A percentile compares a stretch with the other conserved stretches of the same genome.
Conservation (phyloP, 2,113 vertebrate species). For the Lichenostomus cassidix region DNA sequence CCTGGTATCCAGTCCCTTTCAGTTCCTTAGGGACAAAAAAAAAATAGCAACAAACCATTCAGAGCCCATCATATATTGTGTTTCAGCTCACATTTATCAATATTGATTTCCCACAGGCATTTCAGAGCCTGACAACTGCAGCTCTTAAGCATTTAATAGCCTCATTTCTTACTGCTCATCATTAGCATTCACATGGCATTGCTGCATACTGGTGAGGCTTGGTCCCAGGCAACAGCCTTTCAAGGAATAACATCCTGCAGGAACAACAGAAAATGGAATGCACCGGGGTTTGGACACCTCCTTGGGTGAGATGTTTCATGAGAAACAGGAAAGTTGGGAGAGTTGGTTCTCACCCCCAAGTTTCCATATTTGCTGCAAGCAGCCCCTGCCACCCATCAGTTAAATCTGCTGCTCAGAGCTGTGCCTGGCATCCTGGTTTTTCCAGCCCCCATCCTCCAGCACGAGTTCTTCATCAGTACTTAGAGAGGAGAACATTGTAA, state of each 20-base stretch:
- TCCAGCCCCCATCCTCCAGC: not conserved
- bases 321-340: not conserved
- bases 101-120: not conserved
- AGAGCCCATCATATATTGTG: not conserved
- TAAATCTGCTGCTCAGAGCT: not conserved
- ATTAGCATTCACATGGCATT: not conserved
- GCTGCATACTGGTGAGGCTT: not conserved
- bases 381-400: not conserved
- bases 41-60: not conserved
- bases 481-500: not conserved
- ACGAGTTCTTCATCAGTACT: not conserved
- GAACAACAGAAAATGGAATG: not conserved
- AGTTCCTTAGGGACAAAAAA: fast-evolving
- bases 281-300: not conserved
- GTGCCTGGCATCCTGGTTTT: not conserved
- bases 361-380: not conserved
- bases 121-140: not conserved
- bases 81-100: not conserved
- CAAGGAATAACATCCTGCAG: not conserved
- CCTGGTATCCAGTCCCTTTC: not conserved
- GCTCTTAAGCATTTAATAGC: not conserved
- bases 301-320: not conserved
- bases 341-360: not conserved
- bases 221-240: not conserved
- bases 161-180: not conserved